Conservation (phyloP, 2,797 vertebrate genomes). For the Pantherophis alleghaniensis region DNA sequence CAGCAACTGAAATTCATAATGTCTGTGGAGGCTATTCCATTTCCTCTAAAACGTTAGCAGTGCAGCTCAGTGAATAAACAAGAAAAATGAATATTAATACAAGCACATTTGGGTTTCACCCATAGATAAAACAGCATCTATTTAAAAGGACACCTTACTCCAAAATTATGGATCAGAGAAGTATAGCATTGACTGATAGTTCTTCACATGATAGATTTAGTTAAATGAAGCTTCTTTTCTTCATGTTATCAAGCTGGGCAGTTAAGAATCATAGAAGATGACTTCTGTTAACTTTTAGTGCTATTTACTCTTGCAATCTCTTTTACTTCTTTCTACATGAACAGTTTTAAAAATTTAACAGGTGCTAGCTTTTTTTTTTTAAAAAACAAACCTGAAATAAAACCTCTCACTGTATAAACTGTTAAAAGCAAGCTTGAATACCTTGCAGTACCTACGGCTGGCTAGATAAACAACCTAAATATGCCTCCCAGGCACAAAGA, state of each 20-base stretch:
- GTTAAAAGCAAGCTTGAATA: constrained; percentile 78
- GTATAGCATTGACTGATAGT: constrained; percentile 63
- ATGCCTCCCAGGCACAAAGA: constrained; percentile 78
- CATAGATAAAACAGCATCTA: constrained; percentile 69
- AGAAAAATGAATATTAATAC: constrained; percentile 78
- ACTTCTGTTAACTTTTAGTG: constrained; percentile 73
- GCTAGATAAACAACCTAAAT: constrained; percentile 82
- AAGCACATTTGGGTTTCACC: constrained; percentile 69
- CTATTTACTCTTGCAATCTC: constrained; percentile 73
- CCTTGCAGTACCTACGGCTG: constrained; percentile 78
- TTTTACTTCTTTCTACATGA: constrained; percentile 75
- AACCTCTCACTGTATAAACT: constrained; percentile 74
- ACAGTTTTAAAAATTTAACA: constrained; percentile 81
- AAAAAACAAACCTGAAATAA: constrained; percentile 74
- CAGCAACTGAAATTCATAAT: constrained; percentile 82
- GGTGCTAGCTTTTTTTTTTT: constrained; percentile 72
- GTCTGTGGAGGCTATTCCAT: constrained; percentile 79
- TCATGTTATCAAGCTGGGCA: constrained; percentile 72
- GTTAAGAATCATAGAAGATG: constrained; percentile 72
- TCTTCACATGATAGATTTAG: constrained; percentile 66
- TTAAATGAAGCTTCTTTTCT: constrained; percentile 71
- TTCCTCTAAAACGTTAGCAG: constrained; percentile 77
- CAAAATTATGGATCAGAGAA: constrained; percentile 63
- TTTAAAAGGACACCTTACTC: constrained; percentile 53
- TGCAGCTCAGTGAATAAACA: constrained; percentile 77